These are phyloP conservation scores for Teleiodes luculella DNA, from an alignment of 2,888 invertebrate species.

Conservation along the genomic window DNA sequence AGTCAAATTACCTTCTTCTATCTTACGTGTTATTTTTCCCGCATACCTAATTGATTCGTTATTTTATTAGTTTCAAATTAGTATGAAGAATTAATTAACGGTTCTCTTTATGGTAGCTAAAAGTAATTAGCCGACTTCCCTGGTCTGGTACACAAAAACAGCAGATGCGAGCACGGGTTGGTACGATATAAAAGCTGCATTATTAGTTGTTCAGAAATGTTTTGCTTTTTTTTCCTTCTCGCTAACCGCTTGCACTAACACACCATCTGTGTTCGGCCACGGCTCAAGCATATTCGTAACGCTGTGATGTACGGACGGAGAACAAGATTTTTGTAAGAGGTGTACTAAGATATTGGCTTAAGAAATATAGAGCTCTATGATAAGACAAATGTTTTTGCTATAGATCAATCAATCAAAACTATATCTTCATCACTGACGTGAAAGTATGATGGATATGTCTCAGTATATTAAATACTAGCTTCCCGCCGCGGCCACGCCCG, in stretches of 20 bases:
- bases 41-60: slow-evolving; percentile 43
- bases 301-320: slow-evolving; percentile 34
- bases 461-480: no score
- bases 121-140: slow-evolving; percentile 64
- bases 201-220: slow-evolving; percentile 65
- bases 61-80: slow-evolving; percentile 51
- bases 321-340: slow-evolving; percentile 9
- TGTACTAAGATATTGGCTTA: no score
- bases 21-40: slow-evolving; percentile 28
- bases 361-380: no score
- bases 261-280: slow-evolving; percentile 65
- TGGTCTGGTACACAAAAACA: slow-evolving; percentile 66
- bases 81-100: slow-evolving; percentile 68
- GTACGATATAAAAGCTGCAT: slow-evolving; percentile 56
- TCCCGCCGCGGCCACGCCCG: no score
- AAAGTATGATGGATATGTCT: no score
- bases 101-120: slow-evolving; percentile 55
- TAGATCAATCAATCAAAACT: no score
- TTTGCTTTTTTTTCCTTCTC: slow-evolving; percentile 52
- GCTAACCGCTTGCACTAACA: slow-evolving; percentile 59
- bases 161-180: slow-evolving; percentile 58
- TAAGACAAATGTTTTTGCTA: no score
- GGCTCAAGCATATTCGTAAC: slow-evolving; percentile 37
- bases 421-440: no score
- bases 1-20: not conserved